Evolutionary conservation across 2,113 vertebrate genomes (phyloP), one percentile per base, ranked within the genome.

Genomic region (Donacobius atricapilla): DNA sequence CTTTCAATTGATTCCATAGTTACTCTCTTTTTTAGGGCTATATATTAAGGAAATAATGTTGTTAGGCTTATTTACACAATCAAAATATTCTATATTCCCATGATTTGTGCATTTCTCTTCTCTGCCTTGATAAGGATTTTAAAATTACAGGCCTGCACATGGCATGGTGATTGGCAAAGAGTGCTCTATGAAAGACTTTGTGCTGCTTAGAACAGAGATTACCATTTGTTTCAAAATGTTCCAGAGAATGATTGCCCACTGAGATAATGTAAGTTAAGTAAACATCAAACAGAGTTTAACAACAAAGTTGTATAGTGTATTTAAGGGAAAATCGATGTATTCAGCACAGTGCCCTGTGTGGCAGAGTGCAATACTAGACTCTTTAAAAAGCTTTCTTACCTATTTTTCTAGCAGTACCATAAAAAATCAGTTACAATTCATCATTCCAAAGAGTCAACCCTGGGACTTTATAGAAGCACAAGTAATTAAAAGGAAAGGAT

Each of bases 161-260:
- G 83, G 64, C 91, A 95, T 6, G 30, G 58, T 68, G 75, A 50
- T 53, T 93, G 85, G 90, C 1, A 0, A 94, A 94, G 64, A 56
- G 37, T 61, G 28, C 69, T 93, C 72, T 71, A 35, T 53, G 64
- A 65, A 88, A 58, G 79, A 78, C 83, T 77, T 31, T 64, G 84
- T 69, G 84, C 80, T 90, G 72, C 40, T 75, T 84, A 96, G 83
- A 97, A 95, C 33, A 87, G 90, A 96, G 96, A 97, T 95, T 63
- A 89, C 70, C 80, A 57, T 95, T 97, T 91, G 96, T 96, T 98
- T 97, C 89, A 96, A 94, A 97, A 97, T 66, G 94, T 97, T 97
- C 95, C 96, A 91, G 61, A 91, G 97, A 97, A 96, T 13, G 96
- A 98, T 97, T 92, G 94, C 97, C 95, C 89, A 63, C 42, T 87